A percentile compares a stretch with the other conserved stretches of the same genome.
Conservation (phyloP, 2,797 vertebrate species). For the Microctenopoma stevenorrisi region DNA sequence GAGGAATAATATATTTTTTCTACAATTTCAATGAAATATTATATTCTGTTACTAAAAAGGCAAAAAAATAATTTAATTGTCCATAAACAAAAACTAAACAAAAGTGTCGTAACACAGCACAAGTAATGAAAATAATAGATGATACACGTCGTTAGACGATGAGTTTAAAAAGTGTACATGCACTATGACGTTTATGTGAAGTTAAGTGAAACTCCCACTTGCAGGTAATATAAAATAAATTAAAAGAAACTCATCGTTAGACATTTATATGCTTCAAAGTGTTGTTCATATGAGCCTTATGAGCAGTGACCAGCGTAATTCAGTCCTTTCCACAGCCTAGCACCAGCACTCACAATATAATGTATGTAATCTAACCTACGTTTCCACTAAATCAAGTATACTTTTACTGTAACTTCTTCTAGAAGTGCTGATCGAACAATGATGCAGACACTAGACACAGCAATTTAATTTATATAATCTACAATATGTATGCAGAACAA, state of each 20-base stretch:
- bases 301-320: too few relatives aligned
- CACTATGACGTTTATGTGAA: conserved; percentile 2
- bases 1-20: conserved; percentile 28
- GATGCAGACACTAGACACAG: background rate
- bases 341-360: background rate
- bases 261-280: background rate
- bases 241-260: conserved; percentile 12
- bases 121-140: background rate
- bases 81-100: conserved; percentile 12
- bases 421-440: background rate
- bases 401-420: background rate
- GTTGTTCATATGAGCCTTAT: conserved; percentile 2
- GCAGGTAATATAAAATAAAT: conserved; percentile 4
- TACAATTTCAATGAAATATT: background rate
- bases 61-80: conserved; percentile 26
- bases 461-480: background rate
- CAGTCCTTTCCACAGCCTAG: too few relatives aligned
- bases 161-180: conserved; percentile 18
- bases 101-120: conserved; percentile 2
- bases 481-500: background rate
- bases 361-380: background rate
- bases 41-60: conserved; percentile 24
- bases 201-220: background rate
- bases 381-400: background rate
- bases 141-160: conserved; percentile 17